Conservation (phyloP, 2,113 vertebrate species). For the Dasyprocta punctata region DNA sequence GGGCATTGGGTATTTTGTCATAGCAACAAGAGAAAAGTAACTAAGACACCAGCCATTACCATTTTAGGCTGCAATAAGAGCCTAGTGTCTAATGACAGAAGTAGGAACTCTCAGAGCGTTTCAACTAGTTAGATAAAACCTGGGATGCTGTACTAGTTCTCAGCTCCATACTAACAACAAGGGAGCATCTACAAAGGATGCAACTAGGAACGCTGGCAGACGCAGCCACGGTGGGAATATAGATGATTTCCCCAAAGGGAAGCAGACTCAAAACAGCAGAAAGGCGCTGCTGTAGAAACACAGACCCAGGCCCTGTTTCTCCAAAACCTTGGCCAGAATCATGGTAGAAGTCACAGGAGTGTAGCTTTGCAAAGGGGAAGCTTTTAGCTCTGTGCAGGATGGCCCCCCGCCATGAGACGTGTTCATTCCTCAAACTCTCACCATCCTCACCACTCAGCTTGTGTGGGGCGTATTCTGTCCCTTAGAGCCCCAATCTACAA, state of each 20-base stretch:
- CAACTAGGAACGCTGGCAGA: background rate
- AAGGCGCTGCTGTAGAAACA: background rate
- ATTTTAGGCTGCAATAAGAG: background rate
- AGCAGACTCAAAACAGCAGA: background rate
- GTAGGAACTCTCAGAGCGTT: background rate
- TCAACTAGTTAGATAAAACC: background rate
- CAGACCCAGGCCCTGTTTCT: background rate
- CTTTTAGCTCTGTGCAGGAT: background rate
- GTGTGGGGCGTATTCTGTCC: background rate
- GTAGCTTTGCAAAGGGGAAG: background rate
- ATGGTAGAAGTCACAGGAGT: background rate
- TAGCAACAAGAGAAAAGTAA: background rate
- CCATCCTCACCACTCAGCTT: background rate
- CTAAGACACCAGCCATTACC: background rate
- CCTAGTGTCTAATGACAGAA: background rate
- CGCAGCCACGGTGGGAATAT: background rate
- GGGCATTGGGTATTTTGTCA: background rate
- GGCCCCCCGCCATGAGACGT: background rate
- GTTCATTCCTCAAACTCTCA: background rate
- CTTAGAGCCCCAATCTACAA: background rate
- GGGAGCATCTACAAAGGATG: background rate
- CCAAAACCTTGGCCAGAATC: background rate
- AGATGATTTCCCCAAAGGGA: background rate
- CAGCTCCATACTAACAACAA: background rate
- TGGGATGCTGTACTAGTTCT: background rate